These are phyloP conservation scores for Chaetodon auriga DNA, from an alignment of 2,113 vertebrate genomes.

Conservation along the genomic window DNA sequence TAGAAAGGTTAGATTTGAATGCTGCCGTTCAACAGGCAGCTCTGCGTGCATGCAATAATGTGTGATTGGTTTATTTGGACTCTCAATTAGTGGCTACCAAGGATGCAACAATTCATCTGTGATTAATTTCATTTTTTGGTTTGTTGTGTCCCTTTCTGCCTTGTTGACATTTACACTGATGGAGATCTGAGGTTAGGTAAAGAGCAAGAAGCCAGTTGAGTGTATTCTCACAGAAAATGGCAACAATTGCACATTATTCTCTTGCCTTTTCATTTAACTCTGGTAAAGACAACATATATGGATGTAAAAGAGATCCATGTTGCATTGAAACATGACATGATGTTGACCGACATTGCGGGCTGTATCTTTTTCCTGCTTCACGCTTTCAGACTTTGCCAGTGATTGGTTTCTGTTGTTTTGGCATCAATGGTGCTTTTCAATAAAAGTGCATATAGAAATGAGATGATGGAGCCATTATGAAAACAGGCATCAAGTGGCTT, in stretches of 20 bases:
- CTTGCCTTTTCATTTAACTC: slow-evolving; percentile 29
- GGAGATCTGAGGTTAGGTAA: slow-evolving; percentile 16
- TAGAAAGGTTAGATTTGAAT: slow-evolving; percentile 46
- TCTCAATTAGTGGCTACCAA: slow-evolving; percentile 31
- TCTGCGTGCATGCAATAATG: slow-evolving; percentile 57
- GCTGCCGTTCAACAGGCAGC: slow-evolving; percentile 31
- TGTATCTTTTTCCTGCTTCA: slow-evolving; percentile 7
- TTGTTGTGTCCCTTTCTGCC: slow-evolving; percentile 46
- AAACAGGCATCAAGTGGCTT: slow-evolving; percentile 63
- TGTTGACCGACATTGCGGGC: slow-evolving; percentile 5
- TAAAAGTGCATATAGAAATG: slow-evolving; percentile 48
- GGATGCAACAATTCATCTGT: slow-evolving; percentile 29
- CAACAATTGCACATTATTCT: slow-evolving; percentile 18
- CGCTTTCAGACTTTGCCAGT: slow-evolving; percentile 34
- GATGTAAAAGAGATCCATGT: neutral
- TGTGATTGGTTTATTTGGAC: slow-evolving; percentile 42
- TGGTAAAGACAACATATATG: slow-evolving; percentile 1
- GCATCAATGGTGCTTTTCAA: slow-evolving; percentile 50
- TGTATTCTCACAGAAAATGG: slow-evolving; percentile 6
- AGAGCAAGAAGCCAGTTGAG: slow-evolving; percentile 5
- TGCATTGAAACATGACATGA: slow-evolving; percentile 8
- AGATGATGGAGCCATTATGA: slow-evolving; percentile 70
- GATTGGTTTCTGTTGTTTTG: slow-evolving; percentile 49
- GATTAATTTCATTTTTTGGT: slow-evolving; percentile 1
- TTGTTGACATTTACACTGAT: slow-evolving; percentile 44